Base-by-base conservation (phyloP, 2,888 invertebrate genomes). In the Nemapogon koenigi region DNA sequence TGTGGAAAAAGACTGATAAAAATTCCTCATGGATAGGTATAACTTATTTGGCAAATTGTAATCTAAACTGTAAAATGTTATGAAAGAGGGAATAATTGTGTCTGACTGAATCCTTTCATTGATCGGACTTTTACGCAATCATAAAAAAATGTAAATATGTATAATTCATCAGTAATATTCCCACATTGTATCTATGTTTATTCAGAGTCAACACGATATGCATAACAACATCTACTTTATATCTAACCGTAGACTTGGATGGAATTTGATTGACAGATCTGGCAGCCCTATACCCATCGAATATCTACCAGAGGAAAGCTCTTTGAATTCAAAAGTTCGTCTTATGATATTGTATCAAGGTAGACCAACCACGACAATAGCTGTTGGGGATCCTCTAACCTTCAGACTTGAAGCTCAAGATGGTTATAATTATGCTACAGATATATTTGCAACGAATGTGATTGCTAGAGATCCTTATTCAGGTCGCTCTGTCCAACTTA, bases 201-300 rank as follows among this genome's bases (percentile, higher is more conserved):
- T 75, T 64, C 70, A 71, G 68, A 68, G 72, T 73, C 59, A 51
- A 43, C 43, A 49, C 32, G 7, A 7, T 41, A 22, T 35, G 11
- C 37, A 39, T 15, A 40, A 41, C 44, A 48, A 49, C 45, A 45
- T 47, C 41, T 50, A 45, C 48, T 46, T 51, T 55, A 70, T 65
- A 57, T 70, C 69, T 80, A 70, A 80, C 64, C 47, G 59, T 58
- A 83, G 81, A 53, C 61, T 76, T 50, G 75, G 67, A 41, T 66
- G 63, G 51, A 57, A 69, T 60, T 59, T 75, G 58, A 57, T 79
- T 53, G 81, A 80, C 71, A 92, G 92, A 55, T 91, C 93, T 16
- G 94, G 94, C 48, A 92, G 93, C 54, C 94, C 94, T 1, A 93
- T 93, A 46, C 94, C 94, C 8, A 94, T 95, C 39, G 94, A 94